Base-by-base conservation (phyloP, 2,797 vertebrate species). In the Myripristis jacobus region DNA sequence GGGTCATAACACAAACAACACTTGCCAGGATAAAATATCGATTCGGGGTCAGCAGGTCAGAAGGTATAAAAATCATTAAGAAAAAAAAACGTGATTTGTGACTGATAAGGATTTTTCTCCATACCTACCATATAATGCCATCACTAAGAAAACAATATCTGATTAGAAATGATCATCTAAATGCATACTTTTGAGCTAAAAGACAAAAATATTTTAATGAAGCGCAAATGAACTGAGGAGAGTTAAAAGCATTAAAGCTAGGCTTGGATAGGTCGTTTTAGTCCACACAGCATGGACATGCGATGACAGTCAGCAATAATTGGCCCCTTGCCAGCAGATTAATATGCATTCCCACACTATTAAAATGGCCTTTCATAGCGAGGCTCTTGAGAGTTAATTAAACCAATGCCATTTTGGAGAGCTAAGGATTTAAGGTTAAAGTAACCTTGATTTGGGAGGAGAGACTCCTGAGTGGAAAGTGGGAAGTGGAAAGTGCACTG, bases 311-410 rank as follows among this genome's bases (percentile, higher is more conserved):
- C 76, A 73, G 65, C 69, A 41, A 25, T 89, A 88, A 87, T 85
- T 86, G 84, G 84, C 77, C 85, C 75, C 79, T 63, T 78, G 81
- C 87, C 84, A 61, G 66, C 43, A 62, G 80, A 89, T 90, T 90
- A 88, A 90, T 90, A 89, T 75, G 82, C 80, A 81, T 75, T 77
- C 83, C 72, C 67, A 73, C 77, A 78, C 79, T 83, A 86, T 90
- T 87, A 81, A 84, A 89, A 81, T 61, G 65, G 57, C 66, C 76
- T 87, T 88, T 89, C 77, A 84, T 76, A 73, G 64, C 22, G 67
- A 79, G 34, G 54, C 84, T 90, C 85, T 29, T 51, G 88, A 87
- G 86, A 89, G 79, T 88, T 90, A 83, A 91, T 92, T 92, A 91
- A 91, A 87, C 22, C 6, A 0, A 72, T 81, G 81, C 68, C 82